Conservation (phyloP, 2,888 invertebrate species). For the Cloeon dipterum region DNA sequence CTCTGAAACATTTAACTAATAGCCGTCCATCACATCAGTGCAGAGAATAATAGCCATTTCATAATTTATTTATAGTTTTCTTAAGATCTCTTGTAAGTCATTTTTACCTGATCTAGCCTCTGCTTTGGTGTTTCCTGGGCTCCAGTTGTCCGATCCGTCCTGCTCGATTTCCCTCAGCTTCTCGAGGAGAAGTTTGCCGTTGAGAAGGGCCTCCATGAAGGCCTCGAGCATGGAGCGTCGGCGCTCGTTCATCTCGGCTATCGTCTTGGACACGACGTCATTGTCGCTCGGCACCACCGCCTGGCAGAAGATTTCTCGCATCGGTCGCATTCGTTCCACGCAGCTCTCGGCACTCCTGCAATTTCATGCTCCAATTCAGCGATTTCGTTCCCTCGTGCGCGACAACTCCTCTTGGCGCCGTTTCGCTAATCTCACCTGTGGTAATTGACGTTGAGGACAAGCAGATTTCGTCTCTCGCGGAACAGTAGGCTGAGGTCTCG, state of each 20-base stretch:
- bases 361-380: conserved; percentile 2
- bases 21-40: no score
- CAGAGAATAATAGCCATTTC: no score
- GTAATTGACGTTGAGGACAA: conserved; percentile 56
- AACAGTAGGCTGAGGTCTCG: conserved; percentile 57
- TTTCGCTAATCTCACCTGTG: conserved; percentile 33
- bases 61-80: no score
- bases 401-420: not conserved
- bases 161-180: conserved; percentile 48
- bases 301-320: not conserved
- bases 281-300: conserved; percentile 41
- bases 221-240: conserved; percentile 47
- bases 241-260: conserved; percentile 46
- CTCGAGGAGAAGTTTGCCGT: conserved; percentile 51
- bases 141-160: conserved; percentile 50
- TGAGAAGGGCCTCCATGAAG: conserved; percentile 56
- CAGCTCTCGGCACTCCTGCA: conserved; percentile 39
- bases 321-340: conserved; percentile 33
- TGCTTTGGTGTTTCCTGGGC: conserved; percentile 33
- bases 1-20: no score
- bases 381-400: not conserved
- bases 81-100: no score
- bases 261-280: conserved; percentile 40
- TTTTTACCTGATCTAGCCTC: no score
- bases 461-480: conserved; percentile 48